Percentiles rank a stretch among this genome's conserved stretches.
These are phyloP conservation scores for Caradrina kadenii DNA, from an alignment of 2,888 invertebrate species.

Conservation along the genomic window DNA sequence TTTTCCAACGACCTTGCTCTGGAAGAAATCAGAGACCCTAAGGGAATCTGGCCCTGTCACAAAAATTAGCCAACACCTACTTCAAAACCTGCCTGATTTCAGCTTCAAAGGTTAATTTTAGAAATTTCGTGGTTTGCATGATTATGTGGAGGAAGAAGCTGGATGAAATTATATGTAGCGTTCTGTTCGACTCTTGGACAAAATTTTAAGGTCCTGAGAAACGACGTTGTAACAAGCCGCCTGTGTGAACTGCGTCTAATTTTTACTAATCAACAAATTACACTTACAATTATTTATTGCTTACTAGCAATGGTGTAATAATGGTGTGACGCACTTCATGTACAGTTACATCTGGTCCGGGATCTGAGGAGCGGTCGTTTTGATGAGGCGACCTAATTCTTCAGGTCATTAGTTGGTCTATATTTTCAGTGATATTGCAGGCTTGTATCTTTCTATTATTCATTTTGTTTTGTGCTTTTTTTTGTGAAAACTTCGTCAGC, in stretches of 20 bases:
- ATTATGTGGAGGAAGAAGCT: neutral
- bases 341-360: neutral
- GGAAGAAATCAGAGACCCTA: no score
- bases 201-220: constrained; percentile 15
- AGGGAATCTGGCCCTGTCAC: no score
- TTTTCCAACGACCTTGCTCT: no score
- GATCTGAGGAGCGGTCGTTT: constrained; percentile 36
- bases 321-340: constrained; percentile 17
- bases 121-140: no score
- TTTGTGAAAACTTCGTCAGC: no score
- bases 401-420: constrained; percentile 27
- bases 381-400: constrained; percentile 51
- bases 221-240: constrained; percentile 8
- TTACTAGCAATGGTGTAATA: constrained; percentile 26
- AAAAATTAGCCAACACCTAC: no score
- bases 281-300: constrained; percentile 43
- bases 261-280: constrained; percentile 48
- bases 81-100: no score
- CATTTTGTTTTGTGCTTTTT: no score
- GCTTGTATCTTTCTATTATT: no score
- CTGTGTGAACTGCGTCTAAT: constrained; percentile 40
- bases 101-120: no score
- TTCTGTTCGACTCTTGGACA: no score
- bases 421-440: constrained; percentile 26
- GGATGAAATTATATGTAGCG: neutral